Evolutionary conservation across 2,113 vertebrate genomes (phyloP), one percentile per base, ranked within the genome.

Genomic region (Ophthalmolycus amberensis): DNA sequence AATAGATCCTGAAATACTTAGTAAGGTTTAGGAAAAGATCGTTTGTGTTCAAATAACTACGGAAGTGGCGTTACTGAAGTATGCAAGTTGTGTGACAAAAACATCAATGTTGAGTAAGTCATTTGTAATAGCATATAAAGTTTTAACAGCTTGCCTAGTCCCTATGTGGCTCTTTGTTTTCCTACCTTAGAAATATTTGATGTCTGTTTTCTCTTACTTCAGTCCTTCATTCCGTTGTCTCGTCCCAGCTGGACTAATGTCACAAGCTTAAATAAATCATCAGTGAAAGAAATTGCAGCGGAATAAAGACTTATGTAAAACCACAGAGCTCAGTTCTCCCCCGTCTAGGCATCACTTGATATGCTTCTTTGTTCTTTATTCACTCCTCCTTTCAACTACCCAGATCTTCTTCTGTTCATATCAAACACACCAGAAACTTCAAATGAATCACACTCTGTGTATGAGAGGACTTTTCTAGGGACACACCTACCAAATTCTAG

Each of bases 181-280:
- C 22, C 46, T 14, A n/a, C 46, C 18, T 4, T 18, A 44, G 16
- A 44, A 52, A 50, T 25, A 63, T 48, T 5, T 48, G 0, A 20
- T 46, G 40, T 62, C 18, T 62, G 71, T 37, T 63, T 63, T 34
- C 71, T 32, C 9, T 12, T 40, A 18, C 34, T 16, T 50, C 27
- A 25, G 40, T 63, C 42, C 9, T 63, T 34, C 29, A 20, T 27
- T 38, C 56, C 22, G 27, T 22, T 44, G 25, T 63, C 29, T 62
- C 71, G 5, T 63, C 32, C 32, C 29, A 50, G 72, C 44, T 37
- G 22, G 44, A 64, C 42, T 50, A 38, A 75, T 75, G 44, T 42
- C 25, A 20, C 59, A 64, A 25, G 18, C 8, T 38, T 62, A n/a
- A 75, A 75, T 63, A 75, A 46, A 63, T 62, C 37, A 59, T 71